These are phyloP conservation scores for Tolypeutes matacus DNA, from an alignment of 2,797 vertebrate genomes.

Conservation along the genomic window DNA sequence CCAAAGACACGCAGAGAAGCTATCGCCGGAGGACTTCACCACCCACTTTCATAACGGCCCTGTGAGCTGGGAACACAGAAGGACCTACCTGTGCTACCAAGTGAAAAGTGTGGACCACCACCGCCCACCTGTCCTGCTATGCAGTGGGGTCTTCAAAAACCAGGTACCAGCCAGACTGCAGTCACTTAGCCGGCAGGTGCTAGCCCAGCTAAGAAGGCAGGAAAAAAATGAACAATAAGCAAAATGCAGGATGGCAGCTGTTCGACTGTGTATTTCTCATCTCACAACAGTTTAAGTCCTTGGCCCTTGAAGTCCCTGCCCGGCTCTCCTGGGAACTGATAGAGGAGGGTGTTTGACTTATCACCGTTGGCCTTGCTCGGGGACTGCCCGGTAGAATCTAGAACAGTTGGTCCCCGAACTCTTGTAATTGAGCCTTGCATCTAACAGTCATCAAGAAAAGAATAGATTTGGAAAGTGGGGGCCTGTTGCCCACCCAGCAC, in stretches of 20 bases:
- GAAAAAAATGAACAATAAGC: too few relatives aligned
- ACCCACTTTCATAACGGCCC: not conserved
- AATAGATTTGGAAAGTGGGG: not conserved
- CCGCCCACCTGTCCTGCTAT: fast-evolving
- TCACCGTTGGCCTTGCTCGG: not conserved
- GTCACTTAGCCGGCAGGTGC: not conserved
- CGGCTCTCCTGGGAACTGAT: not conserved
- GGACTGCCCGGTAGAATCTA: not conserved
- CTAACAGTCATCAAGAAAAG: not conserved
- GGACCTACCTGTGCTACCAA: not conserved
- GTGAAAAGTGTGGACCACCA: fast-evolving
- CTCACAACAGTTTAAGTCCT: too few relatives aligned
- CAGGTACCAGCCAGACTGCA: not conserved
- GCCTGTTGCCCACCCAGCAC: not conserved
- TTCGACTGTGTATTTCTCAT: too few relatives aligned
- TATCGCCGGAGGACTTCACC: fast-evolving
- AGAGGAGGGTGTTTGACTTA: not conserved
- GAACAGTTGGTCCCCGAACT: too few relatives aligned
- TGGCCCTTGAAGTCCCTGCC: not conserved
- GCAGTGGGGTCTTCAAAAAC: not conserved
- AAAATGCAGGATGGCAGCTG: not conserved
- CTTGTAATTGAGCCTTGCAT: not conserved
- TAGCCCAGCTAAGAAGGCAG: not conserved
- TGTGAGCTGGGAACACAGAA: fast-evolving
- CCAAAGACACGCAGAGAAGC: fast-evolving